Evolutionary conservation across 92 coral and sea anemone species (phyloP).

Genomic region (Porites divaricata): DNA sequence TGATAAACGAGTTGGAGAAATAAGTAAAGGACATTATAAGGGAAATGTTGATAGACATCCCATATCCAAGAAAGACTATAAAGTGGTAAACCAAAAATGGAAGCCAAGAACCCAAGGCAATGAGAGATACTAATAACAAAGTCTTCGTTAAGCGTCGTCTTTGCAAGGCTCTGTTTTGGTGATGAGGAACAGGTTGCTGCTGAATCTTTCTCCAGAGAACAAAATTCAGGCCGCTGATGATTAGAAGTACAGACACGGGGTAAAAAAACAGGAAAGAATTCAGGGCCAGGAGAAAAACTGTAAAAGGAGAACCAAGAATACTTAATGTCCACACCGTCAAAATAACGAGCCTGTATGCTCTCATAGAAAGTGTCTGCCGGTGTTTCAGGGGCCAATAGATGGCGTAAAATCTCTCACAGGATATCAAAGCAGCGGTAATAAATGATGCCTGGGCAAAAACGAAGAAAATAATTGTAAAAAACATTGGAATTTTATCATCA

Average conservation of each 20-base stretch:
- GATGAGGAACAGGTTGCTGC: not conserved
- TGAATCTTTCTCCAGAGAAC: conserved; percentile 15
- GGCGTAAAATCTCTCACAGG: conserved; percentile 15
- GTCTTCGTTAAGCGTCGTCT: not conserved
- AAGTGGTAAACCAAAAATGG: too few species aligned
- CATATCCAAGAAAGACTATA: too few species aligned
- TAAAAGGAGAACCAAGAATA: too few species aligned
- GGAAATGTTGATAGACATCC: too few species aligned
- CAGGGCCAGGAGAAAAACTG: too few species aligned
- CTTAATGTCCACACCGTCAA: not conserved
- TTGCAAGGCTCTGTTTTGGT: not conserved
- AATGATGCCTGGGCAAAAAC: not conserved
- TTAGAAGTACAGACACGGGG: too few species aligned
- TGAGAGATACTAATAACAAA: not conserved
- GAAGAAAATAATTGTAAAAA: not conserved
- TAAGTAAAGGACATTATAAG: too few species aligned
- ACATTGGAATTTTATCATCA: too few species aligned
- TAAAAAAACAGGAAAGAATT: too few species aligned
- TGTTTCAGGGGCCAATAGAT: not conserved
- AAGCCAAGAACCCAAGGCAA: not conserved
- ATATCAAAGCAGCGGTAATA: not conserved
- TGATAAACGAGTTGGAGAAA: not conserved
- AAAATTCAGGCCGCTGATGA: not conserved
- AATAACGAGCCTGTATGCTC: not conserved
- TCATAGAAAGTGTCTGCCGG: not conserved